Conservation (phyloP, 2,888 invertebrate genomes). For the Pachydiplax longipennis region DNA sequence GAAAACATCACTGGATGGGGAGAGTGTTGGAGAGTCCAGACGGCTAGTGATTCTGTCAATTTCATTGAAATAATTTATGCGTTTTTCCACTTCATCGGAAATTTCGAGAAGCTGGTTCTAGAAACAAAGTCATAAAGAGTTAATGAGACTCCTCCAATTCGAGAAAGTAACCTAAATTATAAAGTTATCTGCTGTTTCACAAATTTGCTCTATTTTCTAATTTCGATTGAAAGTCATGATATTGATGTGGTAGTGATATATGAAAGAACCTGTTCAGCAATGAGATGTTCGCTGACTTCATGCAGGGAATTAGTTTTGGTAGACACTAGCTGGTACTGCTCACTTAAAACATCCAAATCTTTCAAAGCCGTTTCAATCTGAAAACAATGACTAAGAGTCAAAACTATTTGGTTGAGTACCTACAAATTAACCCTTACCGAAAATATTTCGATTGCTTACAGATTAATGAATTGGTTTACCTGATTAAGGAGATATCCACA, state of each 20-base stretch:
- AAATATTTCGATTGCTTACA: too few relatives aligned
- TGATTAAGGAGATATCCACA: constrained; percentile 73
- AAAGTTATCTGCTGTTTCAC: background rate
- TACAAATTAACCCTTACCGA: too few relatives aligned
- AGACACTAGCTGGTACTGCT: constrained; percentile 86
- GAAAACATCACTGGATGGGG: constrained; percentile 84
- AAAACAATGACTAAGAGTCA: constrained; percentile 38
- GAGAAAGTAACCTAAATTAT: too few relatives aligned
- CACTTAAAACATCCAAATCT: constrained; percentile 74
- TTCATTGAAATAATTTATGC: constrained; percentile 85
- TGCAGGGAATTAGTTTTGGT: constrained; percentile 92
- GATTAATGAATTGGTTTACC: constrained; percentile 58
- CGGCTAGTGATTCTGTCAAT: constrained; percentile 82
- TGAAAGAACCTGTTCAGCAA: constrained; percentile 75
- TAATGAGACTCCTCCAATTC: background rate
- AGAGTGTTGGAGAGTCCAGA: constrained; percentile 79
- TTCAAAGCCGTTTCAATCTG: constrained; percentile 75
- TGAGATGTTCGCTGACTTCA: constrained; percentile 87
- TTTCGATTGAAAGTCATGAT: background rate
- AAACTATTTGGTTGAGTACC: background rate
- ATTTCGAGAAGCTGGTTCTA: constrained; percentile 80
- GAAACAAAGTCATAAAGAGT: constrained; percentile 50
- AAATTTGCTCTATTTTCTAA: background rate
- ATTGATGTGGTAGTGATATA: constrained; percentile 2
- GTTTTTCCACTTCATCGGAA: constrained; percentile 80